A percentile compares a stretch with the other conserved stretches of the same genome.
Evolutionary conservation across 2,888 invertebrate species (phyloP).

Genomic region (Urechis unicinctus): DNA sequence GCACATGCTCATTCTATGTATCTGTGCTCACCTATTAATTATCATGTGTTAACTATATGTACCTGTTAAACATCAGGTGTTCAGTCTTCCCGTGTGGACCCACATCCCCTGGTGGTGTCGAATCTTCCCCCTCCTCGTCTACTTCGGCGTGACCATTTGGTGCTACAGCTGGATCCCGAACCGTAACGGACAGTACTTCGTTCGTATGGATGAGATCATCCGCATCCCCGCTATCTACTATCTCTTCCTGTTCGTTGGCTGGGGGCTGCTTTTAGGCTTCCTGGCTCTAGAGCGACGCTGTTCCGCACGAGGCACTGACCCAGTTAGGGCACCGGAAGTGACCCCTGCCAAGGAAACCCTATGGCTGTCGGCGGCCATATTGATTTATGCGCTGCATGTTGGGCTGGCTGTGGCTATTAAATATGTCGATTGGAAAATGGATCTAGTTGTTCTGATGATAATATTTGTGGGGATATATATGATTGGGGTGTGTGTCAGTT

Average conservation of each 20-base stretch:
- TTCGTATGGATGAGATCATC: constrained; percentile 18
- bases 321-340: neutral
- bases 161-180: constrained; percentile 22
- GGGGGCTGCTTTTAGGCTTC: constrained; percentile 3
- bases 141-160: constrained; percentile 12
- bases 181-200: constrained; percentile 11
- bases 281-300: neutral
- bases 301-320: neutral
- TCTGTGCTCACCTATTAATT: too few species aligned
- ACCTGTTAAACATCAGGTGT: constrained; percentile 10
- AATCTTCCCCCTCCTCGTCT: constrained; percentile 12
- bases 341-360: neutral
- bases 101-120: constrained; percentile 13
- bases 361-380: neutral
- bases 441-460: neutral
- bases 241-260: constrained; percentile 4
- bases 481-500: constrained; percentile 2
- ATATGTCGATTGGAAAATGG: neutral
- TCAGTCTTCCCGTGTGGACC: constrained; percentile 20
- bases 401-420: neutral
- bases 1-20: neutral
- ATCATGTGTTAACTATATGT: too few species aligned
- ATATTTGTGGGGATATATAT: constrained; percentile 2
- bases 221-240: constrained; percentile 19
- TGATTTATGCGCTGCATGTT: constrained; percentile 4